phyloP scores from a whole-genome alignment of 2,113 vertebrate genomes.

The Protobothrops mucrosquamatus region DNA sequence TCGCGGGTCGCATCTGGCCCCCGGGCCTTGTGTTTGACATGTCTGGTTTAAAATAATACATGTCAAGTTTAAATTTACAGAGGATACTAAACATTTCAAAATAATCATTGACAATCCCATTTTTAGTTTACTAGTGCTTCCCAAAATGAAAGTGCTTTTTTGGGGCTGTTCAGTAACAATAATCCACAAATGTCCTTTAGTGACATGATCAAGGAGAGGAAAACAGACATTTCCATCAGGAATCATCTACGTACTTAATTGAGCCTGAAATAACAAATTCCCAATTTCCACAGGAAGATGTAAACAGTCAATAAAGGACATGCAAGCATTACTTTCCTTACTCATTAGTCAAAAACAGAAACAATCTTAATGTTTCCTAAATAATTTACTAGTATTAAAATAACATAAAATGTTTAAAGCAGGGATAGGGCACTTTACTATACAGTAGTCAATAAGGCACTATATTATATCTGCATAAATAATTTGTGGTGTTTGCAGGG shows the following conservation, averaged over 20 bases:
- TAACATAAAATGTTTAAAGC: conserved; percentile 73
- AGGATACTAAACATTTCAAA: neutral
- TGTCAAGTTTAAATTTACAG: conserved; percentile 6
- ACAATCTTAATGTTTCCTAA: conserved; percentile 69
- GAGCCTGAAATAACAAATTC: conserved; percentile 68
- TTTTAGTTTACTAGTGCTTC: conserved; percentile 1
- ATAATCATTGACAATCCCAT: neutral
- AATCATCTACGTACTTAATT: conserved; percentile 62
- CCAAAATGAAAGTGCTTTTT: conserved; percentile 21
- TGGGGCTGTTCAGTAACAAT: conserved; percentile 45
- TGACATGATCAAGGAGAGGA: conserved; percentile 46
- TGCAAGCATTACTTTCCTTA: conserved; percentile 55
- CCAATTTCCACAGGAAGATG: conserved; percentile 64
- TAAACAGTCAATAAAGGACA: conserved; percentile 74
- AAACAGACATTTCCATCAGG: conserved; percentile 55
- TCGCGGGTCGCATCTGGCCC: too few relatives aligned
- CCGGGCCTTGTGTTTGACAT: too few relatives aligned
- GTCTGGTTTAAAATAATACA: conserved; percentile 8
- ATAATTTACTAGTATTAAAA: conserved; percentile 76
- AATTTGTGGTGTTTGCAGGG: conserved; percentile 62
- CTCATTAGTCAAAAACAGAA: conserved; percentile 73
- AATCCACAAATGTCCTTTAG: conserved; percentile 53
- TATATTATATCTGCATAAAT: conserved; percentile 64
- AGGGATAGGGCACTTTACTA: conserved; percentile 69
- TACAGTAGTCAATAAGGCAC: conserved; percentile 67